Percentiles rank a stretch among this genome's conserved stretches.
Evolutionary conservation across 2,888 invertebrate genomes (phyloP).

Genomic region (Slavum lentiscoides): DNA sequence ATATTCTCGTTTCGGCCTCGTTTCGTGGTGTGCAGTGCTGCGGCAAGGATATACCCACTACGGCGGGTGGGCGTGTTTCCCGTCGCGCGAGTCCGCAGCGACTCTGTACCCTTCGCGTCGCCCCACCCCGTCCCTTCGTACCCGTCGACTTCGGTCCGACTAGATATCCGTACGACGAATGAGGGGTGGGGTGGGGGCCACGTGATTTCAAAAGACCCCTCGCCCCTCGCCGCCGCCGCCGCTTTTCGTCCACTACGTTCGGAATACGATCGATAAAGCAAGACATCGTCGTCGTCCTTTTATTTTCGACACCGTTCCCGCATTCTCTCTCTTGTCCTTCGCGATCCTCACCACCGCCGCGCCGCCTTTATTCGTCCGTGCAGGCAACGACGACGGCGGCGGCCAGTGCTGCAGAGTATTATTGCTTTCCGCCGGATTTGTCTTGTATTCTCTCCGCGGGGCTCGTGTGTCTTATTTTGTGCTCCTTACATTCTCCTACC

Average conservation of each 20-base stretch:
- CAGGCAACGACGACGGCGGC: no score
- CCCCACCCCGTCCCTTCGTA: neutral
- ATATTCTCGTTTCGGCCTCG: neutral
- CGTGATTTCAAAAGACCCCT: constrained; percentile 46
- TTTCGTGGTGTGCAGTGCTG: neutral
- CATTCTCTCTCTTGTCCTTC: constrained; percentile 2
- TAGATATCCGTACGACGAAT: neutral
- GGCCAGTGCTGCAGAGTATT: no score
- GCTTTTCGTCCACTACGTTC: neutral
- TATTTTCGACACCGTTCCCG: constrained; percentile 40
- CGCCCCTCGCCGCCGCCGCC: neutral
- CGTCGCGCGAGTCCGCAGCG: constrained; percentile 2
- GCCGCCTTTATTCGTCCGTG: no score
- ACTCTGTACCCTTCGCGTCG: neutral
- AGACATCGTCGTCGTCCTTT: constrained; percentile 48
- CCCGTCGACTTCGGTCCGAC: neutral
- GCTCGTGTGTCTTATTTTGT: neutral
- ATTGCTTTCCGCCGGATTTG: neutral
- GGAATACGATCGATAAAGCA: constrained; percentile 52
- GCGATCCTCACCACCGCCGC: neutral
- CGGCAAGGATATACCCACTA: neutral
- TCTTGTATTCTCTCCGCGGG: neutral
- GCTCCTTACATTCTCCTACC: neutral
- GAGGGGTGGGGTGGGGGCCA: neutral
- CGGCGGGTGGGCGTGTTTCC: constrained; percentile 38